Evolutionary conservation across 2,888 invertebrate genomes (phyloP), one percentile per base, ranked within the genome.

Genomic region (Tenodera sinensis): DNA sequence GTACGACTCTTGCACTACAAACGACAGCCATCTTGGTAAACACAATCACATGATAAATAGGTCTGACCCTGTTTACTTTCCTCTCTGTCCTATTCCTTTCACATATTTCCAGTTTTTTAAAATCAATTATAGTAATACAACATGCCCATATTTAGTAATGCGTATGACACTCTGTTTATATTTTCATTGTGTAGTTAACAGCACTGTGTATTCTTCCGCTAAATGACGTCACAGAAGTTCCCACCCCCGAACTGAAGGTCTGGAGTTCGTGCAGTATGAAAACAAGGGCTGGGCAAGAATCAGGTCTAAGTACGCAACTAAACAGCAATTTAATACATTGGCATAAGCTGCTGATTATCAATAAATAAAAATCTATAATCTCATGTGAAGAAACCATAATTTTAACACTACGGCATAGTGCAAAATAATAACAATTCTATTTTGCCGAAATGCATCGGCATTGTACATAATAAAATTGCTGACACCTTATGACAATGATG

Each of bases 11-110:
- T 83, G 81, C 83, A 6, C 28, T 84, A 34, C 7, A 25, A 54
- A 47, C 27, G 83, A 81, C 82, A 30, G 90, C 90, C 90, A 90
- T 90, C 87, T 90, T 90, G 88, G 90, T 91, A 90, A 90, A 91
- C 90, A 89, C 84, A 34, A 47, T 90, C 90, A 90, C 90, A 90
- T 90, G 90, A 90, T 84, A 88, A 84, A 84, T 89, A 90, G 90
- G 87, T 82, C 90, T 15, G 54, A 71, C 54, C 54, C 54, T 71
- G 25, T 71, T 71, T 71, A 71, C 54, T 6, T 71, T 71, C 8
- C 15, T 71, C 15, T 71, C 54, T 71, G 20, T 71, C 20, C 4
- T 71, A 6, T 20, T 20, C 15, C 4, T 1, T 2, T 15, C 20
- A 25, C 20, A 20, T 71, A 2, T 71, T 71, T 15, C 1, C 6